Conservation (phyloP, 2,797 vertebrate species). For the Antennarius maculatus region DNA sequence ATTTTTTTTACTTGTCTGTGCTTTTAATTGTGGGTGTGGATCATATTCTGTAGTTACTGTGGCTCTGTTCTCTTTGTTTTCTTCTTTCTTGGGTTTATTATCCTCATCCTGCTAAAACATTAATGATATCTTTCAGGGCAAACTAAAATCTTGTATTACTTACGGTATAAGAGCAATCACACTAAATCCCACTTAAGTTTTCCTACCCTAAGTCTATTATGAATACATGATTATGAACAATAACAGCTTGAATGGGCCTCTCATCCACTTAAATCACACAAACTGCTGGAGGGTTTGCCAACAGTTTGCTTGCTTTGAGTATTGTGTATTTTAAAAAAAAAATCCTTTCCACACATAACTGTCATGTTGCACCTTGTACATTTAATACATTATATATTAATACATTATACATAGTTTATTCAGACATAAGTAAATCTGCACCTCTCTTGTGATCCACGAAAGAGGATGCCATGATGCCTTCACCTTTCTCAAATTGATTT, state of each 20-base stretch:
- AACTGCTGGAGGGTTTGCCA: conserved; percentile 23
- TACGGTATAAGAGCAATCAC: conserved; percentile 14
- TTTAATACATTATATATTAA: too few relatives aligned
- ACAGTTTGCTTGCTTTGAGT: not conserved
- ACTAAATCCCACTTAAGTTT: conserved; percentile 7
- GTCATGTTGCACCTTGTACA: not conserved
- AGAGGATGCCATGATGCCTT: not conserved
- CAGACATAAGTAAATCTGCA: not conserved
- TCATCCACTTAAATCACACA: conserved; percentile 8
- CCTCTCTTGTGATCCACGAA: not conserved
- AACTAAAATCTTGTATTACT: conserved; percentile 2
- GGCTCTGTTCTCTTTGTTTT: not conserved
- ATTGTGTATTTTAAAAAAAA: not conserved
- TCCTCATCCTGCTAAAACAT: not conserved
- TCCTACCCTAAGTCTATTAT: conserved; percentile 10
- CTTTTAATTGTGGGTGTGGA: not conserved
- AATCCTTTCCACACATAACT: not conserved
- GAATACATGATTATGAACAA: conserved; percentile 27
- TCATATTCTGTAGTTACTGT: not conserved
- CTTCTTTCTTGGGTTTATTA: conserved; percentile 1
- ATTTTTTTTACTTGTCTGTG: too few relatives aligned
- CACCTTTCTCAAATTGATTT: not conserved
- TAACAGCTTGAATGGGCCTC: conserved; percentile 11
- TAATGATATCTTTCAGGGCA: conserved; percentile 11
- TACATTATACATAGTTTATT: not conserved